Evolutionary conservation across 2,797 vertebrate genomes (phyloP).

Genomic region (Zenarchopterus dispar): DNA sequence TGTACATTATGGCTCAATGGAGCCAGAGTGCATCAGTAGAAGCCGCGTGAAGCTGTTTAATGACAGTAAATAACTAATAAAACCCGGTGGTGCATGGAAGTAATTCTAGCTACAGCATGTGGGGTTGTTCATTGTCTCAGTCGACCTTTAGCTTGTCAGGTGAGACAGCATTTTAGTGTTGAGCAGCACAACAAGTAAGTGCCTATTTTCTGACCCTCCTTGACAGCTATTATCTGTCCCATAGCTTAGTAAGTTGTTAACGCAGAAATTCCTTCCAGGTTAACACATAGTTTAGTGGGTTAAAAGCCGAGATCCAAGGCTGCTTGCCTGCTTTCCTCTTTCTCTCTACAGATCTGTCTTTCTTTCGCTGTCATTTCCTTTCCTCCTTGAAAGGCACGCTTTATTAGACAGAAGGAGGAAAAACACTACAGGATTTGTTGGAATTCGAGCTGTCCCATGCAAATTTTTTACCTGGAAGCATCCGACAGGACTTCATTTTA

Average conservation of each 20-base stretch:
- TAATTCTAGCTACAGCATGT: slow-evolving; percentile 11
- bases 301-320: slow-evolving; percentile 56
- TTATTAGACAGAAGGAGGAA: slow-evolving; percentile 82
- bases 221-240: slow-evolving; percentile 47
- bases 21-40: slow-evolving; percentile 5
- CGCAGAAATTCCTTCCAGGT: slow-evolving; percentile 55
- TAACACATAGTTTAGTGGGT: slow-evolving; percentile 48
- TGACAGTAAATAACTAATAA: slow-evolving; percentile 6
- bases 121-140: slow-evolving; percentile 43
- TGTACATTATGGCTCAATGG: slow-evolving; percentile 8
- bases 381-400: slow-evolving; percentile 85
- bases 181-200: slow-evolving; percentile 76
- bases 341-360: slow-evolving; percentile 77
- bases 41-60: slow-evolving; percentile 1
- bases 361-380: slow-evolving; percentile 80
- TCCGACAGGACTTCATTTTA: slow-evolving; percentile 11
- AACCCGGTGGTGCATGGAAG: background rate
- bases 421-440: slow-evolving; percentile 67
- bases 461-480: slow-evolving; percentile 46
- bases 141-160: slow-evolving; percentile 71
- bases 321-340: slow-evolving; percentile 71
- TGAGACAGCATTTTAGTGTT: slow-evolving; percentile 64
- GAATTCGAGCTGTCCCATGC: slow-evolving; percentile 56
- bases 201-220: slow-evolving; percentile 64
- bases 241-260: slow-evolving; percentile 60